phyloP scores from a whole-genome alignment of 2,888 invertebrate genomes.

The Rhorus exstirpatorius region DNA sequence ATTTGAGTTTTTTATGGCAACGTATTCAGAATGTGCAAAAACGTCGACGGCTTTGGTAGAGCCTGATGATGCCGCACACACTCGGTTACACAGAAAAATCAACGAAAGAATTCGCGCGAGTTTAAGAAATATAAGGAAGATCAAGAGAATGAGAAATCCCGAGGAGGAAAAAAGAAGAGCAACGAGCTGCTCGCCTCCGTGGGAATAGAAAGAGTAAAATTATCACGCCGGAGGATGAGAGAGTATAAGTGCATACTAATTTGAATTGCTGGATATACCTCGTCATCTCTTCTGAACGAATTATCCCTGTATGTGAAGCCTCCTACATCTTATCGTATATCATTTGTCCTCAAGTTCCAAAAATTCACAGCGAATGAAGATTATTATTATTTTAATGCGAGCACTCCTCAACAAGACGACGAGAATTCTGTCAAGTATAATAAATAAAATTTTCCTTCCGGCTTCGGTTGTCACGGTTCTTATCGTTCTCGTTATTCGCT shows the following conservation, averaged over 20 bases:
- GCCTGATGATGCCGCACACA: neutral
- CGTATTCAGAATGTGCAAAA: no score
- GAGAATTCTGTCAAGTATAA: neutral
- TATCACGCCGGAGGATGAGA: slow-evolving; percentile 33
- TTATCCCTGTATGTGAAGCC: no score
- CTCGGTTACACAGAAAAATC: slow-evolving; percentile 7
- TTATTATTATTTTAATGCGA: no score
- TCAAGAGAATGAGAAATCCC: slow-evolving; percentile 50
- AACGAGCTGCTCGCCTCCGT: slow-evolving; percentile 1
- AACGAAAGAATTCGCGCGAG: slow-evolving; percentile 38
- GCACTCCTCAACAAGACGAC: no score
- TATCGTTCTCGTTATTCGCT: neutral
- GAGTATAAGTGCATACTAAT: no score
- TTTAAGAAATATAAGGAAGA: neutral
- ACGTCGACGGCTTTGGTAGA: no score
- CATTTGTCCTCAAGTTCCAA: no score
- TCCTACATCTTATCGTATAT: no score
- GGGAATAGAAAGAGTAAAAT: slow-evolving; percentile 25
- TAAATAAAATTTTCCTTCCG: slow-evolving; percentile 1
- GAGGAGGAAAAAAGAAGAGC: slow-evolving; percentile 6
- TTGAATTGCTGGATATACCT: no score
- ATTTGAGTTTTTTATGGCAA: no score
- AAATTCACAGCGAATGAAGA: no score
- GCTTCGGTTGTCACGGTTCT: neutral
- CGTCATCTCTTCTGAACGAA: no score